Conservation (phyloP, 2,797 vertebrate species). For the Hypotaenidia okinawae region DNA sequence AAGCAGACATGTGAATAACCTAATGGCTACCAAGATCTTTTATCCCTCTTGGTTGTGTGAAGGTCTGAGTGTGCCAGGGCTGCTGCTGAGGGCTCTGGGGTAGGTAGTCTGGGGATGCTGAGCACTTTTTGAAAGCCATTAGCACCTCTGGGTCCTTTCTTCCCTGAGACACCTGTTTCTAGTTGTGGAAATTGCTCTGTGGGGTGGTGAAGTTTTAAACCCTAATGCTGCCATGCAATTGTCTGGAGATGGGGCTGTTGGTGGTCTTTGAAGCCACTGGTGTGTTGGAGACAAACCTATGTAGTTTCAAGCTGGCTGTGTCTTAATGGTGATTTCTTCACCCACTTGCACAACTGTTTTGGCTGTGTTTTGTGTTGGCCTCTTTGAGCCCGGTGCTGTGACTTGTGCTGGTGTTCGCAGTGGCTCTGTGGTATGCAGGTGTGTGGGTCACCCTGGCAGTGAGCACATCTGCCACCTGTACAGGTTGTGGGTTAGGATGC, state of each 20-base stretch:
- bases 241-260: fast-evolving
- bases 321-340: fast-evolving
- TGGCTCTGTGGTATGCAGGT: background rate
- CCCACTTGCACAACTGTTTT: fast-evolving
- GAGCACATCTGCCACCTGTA: fast-evolving
- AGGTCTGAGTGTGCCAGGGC: fast-evolving
- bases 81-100: background rate
- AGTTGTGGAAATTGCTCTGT: no score
- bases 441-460: fast-evolving
- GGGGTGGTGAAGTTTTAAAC: background rate
- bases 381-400: background rate
- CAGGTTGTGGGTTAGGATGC: fast-evolving
- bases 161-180: fast-evolving
- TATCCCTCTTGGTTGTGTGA: fast-evolving
- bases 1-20: fast-evolving
- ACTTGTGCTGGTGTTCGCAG: background rate
- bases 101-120: background rate
- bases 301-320: background rate
- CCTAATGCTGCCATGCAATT: background rate
- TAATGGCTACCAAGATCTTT: fast-evolving
- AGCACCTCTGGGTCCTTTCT: background rate
- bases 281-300: background rate
- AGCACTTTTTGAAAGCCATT: background rate
- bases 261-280: background rate
- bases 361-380: background rate